A percentile compares a stretch with the other conserved stretches of the same genome.
phyloP scores from a whole-genome alignment of 2,113 vertebrate genomes.

The Cyanoramphus novaezelandiae region DNA sequence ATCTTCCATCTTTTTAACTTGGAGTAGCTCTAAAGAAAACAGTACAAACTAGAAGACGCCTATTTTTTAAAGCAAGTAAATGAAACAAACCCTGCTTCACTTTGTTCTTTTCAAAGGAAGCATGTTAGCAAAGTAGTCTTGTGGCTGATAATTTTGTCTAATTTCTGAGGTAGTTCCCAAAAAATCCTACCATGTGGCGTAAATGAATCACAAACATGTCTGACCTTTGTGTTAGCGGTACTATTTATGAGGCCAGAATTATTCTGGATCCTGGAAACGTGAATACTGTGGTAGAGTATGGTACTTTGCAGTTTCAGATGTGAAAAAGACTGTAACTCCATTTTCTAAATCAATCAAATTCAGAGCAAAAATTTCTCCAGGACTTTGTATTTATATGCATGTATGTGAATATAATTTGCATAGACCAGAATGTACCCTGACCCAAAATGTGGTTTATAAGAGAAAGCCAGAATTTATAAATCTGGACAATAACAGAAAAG shows the following conservation, averaged over 20 bases:
- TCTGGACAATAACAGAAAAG: background rate
- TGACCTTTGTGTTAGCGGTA: constrained; percentile 7
- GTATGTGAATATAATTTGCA: background rate
- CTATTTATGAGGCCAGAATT: constrained; percentile 9
- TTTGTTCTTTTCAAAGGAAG: constrained; percentile 14
- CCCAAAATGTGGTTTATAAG: background rate
- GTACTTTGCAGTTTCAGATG: background rate
- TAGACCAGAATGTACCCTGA: background rate
- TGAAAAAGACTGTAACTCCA: background rate
- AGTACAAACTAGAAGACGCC: background rate
- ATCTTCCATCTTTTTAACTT: background rate
- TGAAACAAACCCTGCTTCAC: background rate
- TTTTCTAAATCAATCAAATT: background rate
- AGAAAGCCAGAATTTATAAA: background rate
- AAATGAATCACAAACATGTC: constrained; percentile 2
- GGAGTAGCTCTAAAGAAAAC: background rate
- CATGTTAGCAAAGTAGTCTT: background rate
- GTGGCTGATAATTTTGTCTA: background rate
- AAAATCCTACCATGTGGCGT: background rate
- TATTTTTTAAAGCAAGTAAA: background rate
- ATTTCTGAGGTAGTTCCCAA: background rate
- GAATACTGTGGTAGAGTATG: background rate
- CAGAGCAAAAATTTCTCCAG: background rate
- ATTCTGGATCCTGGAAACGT: background rate
- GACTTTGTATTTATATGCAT: background rate